These are phyloP conservation scores for Parazoanthus darwini DNA, from an alignment of 92 coral and sea anemone genomes.

Conservation along the genomic window DNA sequence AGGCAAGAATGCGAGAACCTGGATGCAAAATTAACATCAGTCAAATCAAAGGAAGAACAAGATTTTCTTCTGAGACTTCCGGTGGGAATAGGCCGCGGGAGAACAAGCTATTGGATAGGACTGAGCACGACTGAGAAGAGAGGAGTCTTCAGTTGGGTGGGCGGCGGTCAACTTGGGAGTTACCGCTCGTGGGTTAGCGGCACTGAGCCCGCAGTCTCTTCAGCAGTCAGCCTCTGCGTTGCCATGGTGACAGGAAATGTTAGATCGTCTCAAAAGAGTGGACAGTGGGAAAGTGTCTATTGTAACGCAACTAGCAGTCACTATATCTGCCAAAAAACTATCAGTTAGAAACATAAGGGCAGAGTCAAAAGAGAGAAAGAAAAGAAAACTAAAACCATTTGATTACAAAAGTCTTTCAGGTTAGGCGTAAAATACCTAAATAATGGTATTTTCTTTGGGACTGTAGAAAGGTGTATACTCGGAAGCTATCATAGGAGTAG, in stretches of 20 bases:
- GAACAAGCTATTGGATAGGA: conserved; percentile 3
- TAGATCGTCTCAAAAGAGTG: background rate
- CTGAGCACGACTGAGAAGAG: background rate
- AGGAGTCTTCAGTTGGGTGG: conserved; percentile 8
- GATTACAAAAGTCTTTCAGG: too few species aligned
- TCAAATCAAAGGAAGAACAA: conserved; percentile 13
- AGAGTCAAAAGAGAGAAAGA: too few species aligned
- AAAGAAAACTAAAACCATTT: too few species aligned
- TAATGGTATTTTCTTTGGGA: too few species aligned
- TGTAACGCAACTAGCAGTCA: conserved; percentile 18
- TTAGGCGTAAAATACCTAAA: too few species aligned
- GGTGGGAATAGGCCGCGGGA: background rate
- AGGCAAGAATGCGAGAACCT: background rate
- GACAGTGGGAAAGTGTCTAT: conserved; percentile 7
- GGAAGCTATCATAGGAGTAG: too few species aligned
- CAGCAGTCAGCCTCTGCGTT: background rate
- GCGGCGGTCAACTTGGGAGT: background rate
- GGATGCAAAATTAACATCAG: conserved; percentile 10
- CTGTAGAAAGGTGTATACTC: too few species aligned
- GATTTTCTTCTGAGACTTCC: background rate
- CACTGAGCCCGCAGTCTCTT: background rate
- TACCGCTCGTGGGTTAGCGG: background rate
- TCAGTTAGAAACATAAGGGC: background rate
- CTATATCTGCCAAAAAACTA: conserved; percentile 8
- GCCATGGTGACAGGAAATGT: conserved; percentile 18